A percentile compares a stretch with the other conserved stretches of the same genome.
phyloP scores from a whole-genome alignment of 2,113 vertebrate genomes.

The Miniopterus natalensis region DNA sequence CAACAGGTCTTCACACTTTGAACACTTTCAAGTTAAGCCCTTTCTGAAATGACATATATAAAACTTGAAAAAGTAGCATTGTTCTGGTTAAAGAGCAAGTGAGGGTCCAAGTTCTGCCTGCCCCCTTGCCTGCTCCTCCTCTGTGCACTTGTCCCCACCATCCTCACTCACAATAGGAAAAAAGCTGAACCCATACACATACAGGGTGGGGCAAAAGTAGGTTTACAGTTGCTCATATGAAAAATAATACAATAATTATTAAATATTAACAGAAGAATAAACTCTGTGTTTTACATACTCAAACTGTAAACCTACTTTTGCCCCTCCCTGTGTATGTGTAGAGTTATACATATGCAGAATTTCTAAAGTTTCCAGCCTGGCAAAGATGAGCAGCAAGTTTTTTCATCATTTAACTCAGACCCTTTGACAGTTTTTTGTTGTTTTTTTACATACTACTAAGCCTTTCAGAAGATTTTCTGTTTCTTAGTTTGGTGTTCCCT shows the following conservation, averaged over 20 bases:
- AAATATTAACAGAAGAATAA: too few relatives aligned
- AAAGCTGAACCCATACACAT: neutral
- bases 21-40: neutral
- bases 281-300: too few relatives aligned
- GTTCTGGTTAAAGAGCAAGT: neutral
- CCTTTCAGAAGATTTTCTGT: slow-evolving; percentile 10
- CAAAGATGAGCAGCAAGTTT: neutral
- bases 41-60: neutral
- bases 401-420: slow-evolving; percentile 29
- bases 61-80: neutral
- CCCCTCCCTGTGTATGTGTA: too few relatives aligned
- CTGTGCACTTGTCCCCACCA: neutral
- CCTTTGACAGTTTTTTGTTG: neutral
- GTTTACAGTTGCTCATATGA: too few relatives aligned
- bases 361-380: slow-evolving; percentile 26
- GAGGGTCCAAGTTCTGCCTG: neutral
- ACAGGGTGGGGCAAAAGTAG: too few relatives aligned
- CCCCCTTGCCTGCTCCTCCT: accelerated
- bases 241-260: too few relatives aligned
- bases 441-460: neutral
- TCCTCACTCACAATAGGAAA: neutral
- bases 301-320: too few relatives aligned
- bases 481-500: slow-evolving; percentile 16
- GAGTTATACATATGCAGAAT: neutral
- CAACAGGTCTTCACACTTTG: neutral